phyloP scores from a whole-genome alignment of 2,888 invertebrate species.

The Glyphotaelius pellucidus region DNA sequence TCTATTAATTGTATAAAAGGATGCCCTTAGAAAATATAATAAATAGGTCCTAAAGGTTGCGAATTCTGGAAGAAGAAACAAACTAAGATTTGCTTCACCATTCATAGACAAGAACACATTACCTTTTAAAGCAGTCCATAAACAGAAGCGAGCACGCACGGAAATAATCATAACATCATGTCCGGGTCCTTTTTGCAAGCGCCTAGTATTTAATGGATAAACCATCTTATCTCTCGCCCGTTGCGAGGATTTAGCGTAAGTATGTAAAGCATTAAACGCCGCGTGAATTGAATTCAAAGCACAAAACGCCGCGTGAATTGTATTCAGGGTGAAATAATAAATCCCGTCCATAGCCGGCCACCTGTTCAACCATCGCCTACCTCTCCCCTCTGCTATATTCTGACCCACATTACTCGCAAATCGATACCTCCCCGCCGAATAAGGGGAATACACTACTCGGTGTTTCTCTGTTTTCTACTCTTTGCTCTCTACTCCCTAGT shows the following conservation, averaged over 20 bases:
- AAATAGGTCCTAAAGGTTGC: background rate
- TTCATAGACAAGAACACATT: background rate
- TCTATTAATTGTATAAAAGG: background rate
- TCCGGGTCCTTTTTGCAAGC: background rate
- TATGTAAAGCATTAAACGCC: background rate
- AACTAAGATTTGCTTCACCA: background rate
- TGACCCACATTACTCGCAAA: slow-evolving; percentile 31
- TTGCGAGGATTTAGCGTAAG: background rate
- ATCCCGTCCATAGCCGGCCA: slow-evolving; percentile 36
- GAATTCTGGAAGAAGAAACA: background rate
- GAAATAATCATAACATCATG: background rate
- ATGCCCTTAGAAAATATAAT: background rate
- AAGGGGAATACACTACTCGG: background rate
- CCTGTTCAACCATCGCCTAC: slow-evolving; percentile 12
- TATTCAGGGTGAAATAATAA: slow-evolving; percentile 36
- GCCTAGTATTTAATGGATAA: background rate
- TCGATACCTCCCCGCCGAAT: slow-evolving; percentile 38
- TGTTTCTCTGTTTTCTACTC: background rate
- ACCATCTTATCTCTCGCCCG: background rate
- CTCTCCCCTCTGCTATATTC: slow-evolving; percentile 14
- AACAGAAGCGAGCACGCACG: background rate
- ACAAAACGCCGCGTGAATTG: background rate
- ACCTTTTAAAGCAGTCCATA: background rate
- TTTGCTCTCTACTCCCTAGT: background rate
- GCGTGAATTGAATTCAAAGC: background rate